Evolutionary conservation across 2,113 vertebrate genomes (phyloP), one percentile per base, ranked within the genome.

Genomic region (Corydoras sp.): DNA sequence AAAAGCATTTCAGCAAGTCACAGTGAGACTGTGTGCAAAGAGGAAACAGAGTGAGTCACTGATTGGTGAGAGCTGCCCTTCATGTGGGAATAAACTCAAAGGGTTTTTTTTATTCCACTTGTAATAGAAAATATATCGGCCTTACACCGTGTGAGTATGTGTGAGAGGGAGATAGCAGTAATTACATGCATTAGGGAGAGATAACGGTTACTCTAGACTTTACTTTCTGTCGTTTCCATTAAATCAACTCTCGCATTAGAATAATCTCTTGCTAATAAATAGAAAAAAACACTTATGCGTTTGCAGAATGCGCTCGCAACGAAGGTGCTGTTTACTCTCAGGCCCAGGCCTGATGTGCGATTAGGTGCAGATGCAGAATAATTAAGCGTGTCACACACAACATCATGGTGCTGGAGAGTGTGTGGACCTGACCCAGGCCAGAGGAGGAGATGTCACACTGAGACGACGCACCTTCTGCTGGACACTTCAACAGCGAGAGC

Each of bases 1-100:
- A 67, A 73, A 73, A 67, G 72, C 64, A 67, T 30, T 54, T 61
- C 58, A 67, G 56, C 53, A 62, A 32, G n/a, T 18, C 29, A 56
- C 58, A 49, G 30, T 24, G 43, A 18, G 62, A 49, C 32, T 43
- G 32, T n/a, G 13, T 43, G 67, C 50, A 59, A 60, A 73, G 56
- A 73, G 64, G 58, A 67, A 73, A 73, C 63, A 31, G 67, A 66
- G 76, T 65, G 62, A 70, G 58, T 74, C 71, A 77, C 56, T 77
- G 66, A 74, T 63, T 74, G 72, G 50, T 70, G 62, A 71, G 58
- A 65, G 62, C 71, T 35, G 58, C 58, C 70, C 62, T 66, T 53
- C 53, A 55, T 77, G 75, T 74, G 56, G 71, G 76, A 66, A 67
- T 32, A 50, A 62, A 63, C 58, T 65, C 18, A 66, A 69, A 74